Base-by-base conservation (phyloP, 2,797 vertebrate genomes). In the Falco rusticolus region DNA sequence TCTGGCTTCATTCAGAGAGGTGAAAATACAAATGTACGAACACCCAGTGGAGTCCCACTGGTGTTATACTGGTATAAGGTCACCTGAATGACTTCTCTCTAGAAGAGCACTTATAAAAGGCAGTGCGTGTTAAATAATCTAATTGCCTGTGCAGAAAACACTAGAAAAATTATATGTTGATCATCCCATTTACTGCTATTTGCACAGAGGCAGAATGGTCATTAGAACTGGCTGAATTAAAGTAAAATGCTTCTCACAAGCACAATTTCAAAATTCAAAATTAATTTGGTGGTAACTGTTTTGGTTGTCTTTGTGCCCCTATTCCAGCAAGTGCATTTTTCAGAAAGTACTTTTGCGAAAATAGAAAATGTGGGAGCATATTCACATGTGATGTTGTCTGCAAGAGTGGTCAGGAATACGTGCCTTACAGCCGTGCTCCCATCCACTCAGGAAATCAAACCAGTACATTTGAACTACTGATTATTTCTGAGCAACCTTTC, bases 311-410 rank as follows among this genome's bases (percentile, higher is more conserved):
- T 84, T 87, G 26, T 60, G 19, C 6, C 37, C 43, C 57, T 85
- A 2, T 86, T 75, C 24, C 34, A 63, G 34, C 17, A 88, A 84
- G 25, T 31, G 34, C 9, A 13, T 71, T 61, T 89, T 69, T 64
- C 7, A 29, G 25, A 43, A 71, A 25, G 37, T 75, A 12, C 9
- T 76, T 94, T 51, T 65, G 54, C 0, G 13, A 66, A 74, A 87
- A 1, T 16, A 71, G 39, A 8, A 54, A 57, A 26, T 8, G 2
- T 56, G 59, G 28, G 61, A 37, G 11, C 0, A 0, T 59, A 8
- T 84, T 87, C 50, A 8, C 0, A 1, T 47, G 18, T 28, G 22
- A 21, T 60, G 37, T 64, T 65, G 34, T 72, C 16, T 87, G 70
- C 64, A 80, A 64, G 66, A 90, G 53, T 0, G 12, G 31, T 37